phyloP scores from a whole-genome alignment of 2,113 vertebrate genomes.

The Cyprinus carpio region DNA sequence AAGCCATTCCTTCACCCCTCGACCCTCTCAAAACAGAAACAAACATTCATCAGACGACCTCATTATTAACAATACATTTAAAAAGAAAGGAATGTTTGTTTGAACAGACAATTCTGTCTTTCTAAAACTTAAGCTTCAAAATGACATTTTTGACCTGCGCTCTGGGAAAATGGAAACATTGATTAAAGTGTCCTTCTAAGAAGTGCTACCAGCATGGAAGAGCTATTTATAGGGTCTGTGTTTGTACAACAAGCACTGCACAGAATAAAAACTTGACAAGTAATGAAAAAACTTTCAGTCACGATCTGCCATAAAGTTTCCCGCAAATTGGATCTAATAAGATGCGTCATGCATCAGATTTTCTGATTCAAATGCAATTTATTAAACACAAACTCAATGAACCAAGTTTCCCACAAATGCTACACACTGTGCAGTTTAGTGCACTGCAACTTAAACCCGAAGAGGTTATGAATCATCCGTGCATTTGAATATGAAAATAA shows the following conservation, averaged over 20 bases:
- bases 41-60: slow-evolving; percentile 18
- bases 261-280: not conserved
- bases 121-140: not conserved
- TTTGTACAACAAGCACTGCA: not conserved
- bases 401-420: not conserved
- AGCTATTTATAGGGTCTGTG: slow-evolving; percentile 1
- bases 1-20: not conserved
- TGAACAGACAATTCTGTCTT: not conserved
- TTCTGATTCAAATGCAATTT: slow-evolving; percentile 23
- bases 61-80: not conserved
- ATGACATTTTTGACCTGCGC: not conserved
- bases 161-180: slow-evolving; percentile 15
- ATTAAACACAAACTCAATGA: not conserved
- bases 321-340: not conserved
- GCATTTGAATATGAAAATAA: slow-evolving; percentile 47
- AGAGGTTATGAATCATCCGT: not conserved
- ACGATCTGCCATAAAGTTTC: not conserved
- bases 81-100: not conserved
- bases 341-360: not conserved
- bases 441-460: not conserved
- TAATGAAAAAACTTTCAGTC: not conserved
- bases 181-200: slow-evolving; percentile 4
- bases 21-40: slow-evolving; percentile 9
- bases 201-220: not conserved
- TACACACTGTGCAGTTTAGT: not conserved